Percentiles rank a stretch among this genome's conserved stretches.
Evolutionary conservation across 2,888 invertebrate species (phyloP).

Genomic region (Argyra leucocephala): DNA sequence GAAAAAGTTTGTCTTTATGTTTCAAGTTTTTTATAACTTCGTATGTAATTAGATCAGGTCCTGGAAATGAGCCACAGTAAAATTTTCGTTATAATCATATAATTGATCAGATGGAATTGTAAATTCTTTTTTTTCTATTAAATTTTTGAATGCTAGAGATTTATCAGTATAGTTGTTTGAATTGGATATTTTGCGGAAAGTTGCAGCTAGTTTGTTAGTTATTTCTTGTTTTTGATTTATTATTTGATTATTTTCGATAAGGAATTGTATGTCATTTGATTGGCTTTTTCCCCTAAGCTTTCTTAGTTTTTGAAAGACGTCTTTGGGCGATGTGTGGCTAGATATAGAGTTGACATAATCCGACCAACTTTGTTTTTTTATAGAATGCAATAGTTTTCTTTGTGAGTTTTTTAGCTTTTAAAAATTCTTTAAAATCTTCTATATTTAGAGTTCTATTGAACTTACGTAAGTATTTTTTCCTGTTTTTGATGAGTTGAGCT

Average conservation of each 20-base stretch:
- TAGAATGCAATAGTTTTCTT: background rate
- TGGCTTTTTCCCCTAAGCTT: background rate
- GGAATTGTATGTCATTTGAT: background rate
- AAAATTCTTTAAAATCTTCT: background rate
- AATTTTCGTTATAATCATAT: background rate
- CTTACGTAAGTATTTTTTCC: background rate
- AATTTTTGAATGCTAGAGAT: background rate
- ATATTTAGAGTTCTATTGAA: background rate
- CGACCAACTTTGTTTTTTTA: background rate
- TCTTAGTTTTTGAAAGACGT: background rate
- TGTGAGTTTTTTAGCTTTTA: background rate
- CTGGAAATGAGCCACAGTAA: background rate
- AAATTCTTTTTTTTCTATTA: background rate
- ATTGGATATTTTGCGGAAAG: background rate
- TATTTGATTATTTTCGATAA: background rate
- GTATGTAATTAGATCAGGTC: background rate
- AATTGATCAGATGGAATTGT: too few relatives aligned
- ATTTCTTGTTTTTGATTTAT: background rate
- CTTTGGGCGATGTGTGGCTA: background rate
- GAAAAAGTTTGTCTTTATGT: background rate
- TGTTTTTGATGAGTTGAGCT: background rate
- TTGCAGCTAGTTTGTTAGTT: background rate
- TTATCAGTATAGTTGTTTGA: background rate
- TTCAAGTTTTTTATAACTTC: background rate
- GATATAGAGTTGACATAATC: background rate